These are phyloP conservation scores for Thereva nobilitata DNA, from an alignment of 2,888 invertebrate genomes.

Conservation along the genomic window DNA sequence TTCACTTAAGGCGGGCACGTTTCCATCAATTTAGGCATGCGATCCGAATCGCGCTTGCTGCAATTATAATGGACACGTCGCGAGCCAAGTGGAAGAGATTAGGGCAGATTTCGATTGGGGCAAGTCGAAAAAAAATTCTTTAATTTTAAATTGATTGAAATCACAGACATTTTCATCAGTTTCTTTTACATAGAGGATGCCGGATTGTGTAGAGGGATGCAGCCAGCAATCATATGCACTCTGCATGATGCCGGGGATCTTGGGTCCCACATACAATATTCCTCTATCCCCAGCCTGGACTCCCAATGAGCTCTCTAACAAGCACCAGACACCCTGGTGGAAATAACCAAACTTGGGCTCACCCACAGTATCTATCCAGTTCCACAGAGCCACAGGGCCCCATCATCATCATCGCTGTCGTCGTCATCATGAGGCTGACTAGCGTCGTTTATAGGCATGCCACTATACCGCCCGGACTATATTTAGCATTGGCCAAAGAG, in stretches of 20 bases:
- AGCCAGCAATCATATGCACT: constrained; percentile 31
- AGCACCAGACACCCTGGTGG: constrained; percentile 34
- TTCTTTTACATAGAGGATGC: constrained; percentile 12
- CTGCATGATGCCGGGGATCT: constrained; percentile 24
- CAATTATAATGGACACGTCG: constrained; percentile 30
- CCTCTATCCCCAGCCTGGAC: constrained; percentile 22
- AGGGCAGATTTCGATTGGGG: neutral
- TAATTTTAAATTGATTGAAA: constrained; percentile 35
- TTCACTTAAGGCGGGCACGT: constrained; percentile 11
- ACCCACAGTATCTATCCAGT: constrained; percentile 24
- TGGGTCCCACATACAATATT: constrained; percentile 19
- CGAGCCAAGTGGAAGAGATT: constrained; percentile 15
- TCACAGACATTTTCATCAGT: constrained; percentile 36
- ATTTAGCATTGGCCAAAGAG: constrained; percentile 32
- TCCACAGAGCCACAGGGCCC: constrained; percentile 3
- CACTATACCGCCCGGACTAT: constrained; percentile 16
- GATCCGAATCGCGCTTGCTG: constrained; percentile 32
- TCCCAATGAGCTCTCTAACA: constrained; percentile 34
- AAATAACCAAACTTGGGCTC: constrained; percentile 31
- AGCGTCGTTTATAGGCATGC: constrained; percentile 6
- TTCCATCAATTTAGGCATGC: constrained; percentile 30
- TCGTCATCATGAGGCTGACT: neutral
- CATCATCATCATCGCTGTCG: constrained; percentile 30
- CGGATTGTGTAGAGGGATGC: neutral
- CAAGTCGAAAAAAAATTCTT: constrained; percentile 24